These are phyloP conservation scores for Hyles euphorbiae DNA, from an alignment of 1,140 invertebrate genomes.

Conservation along the genomic window DNA sequence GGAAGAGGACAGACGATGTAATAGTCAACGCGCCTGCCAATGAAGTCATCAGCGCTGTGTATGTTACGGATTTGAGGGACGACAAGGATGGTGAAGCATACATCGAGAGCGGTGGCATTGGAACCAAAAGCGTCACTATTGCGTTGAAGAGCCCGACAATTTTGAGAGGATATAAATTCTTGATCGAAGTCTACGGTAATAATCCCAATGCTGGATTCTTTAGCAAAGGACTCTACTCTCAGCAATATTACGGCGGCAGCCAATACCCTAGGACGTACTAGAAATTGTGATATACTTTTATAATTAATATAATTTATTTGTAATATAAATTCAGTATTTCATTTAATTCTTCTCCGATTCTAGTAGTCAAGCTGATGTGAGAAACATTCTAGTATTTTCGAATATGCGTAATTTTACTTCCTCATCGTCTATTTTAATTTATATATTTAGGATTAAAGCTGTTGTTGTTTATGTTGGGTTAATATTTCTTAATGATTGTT, in stretches of 20 bases:
- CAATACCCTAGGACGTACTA: conserved; percentile 47
- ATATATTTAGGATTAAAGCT: too few relatives aligned
- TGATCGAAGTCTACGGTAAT: conserved; percentile 50
- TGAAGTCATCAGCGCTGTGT: conserved; percentile 50
- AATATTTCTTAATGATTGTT: too few relatives aligned
- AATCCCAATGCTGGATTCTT: conserved; percentile 34
- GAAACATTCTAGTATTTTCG: not conserved
- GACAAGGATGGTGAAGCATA: conserved; percentile 49
- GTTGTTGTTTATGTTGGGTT: too few relatives aligned
- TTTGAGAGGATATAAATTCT: conserved; percentile 60
- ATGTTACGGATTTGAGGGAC: conserved; percentile 51
- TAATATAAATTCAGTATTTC: not conserved
- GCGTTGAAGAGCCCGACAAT: conserved; percentile 51
- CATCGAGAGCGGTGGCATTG: conserved; percentile 54
- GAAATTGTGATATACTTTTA: not conserved
- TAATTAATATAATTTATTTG: conserved; percentile 10
- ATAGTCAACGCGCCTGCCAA: conserved; percentile 44
- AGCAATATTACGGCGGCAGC: conserved; percentile 30
- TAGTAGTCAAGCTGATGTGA: too few relatives aligned
- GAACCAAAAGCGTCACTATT: conserved; percentile 48
- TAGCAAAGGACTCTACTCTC: conserved; percentile 30
- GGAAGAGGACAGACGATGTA: conserved; percentile 55
- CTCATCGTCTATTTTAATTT: too few relatives aligned
- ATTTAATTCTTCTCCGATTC: too few relatives aligned
- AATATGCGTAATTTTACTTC: too few relatives aligned